Evolutionary conservation across 2,888 invertebrate genomes (phyloP), one percentile per base, ranked within the genome.

Genomic region (Stenichneumon culpator): DNA sequence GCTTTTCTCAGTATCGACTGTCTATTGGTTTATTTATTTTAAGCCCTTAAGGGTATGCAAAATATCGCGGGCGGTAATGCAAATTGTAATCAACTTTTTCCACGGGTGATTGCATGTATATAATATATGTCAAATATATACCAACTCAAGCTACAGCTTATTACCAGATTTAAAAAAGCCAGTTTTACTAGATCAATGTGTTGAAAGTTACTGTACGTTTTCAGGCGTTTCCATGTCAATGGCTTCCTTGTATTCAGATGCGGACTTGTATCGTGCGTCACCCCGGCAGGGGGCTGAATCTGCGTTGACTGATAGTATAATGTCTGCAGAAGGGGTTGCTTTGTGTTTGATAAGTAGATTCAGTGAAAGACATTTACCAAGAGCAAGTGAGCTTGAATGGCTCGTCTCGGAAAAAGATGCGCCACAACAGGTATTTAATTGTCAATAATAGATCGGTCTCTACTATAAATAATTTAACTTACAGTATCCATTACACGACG

Each of bases 271-370:
- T 79, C 93, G 93, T 88, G 89, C 90, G 4, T 89, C 90, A 3
- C 91, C 93, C 25, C 91, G 94, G 44, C 94, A 94, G n/a, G 93
- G 93, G 6, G 93, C 94, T 0, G 95, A 95, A 87, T 94, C 91
- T 0, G 89, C 90, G 4, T 88, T 92, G 25, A 93, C 92, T 11
- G 91, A 95, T 3, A 95, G 95, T 89, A 93, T 95, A 63, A 94
- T 96, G 73, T 97, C 97, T 0, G 97, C 98, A 0, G 97, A 98
- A 94, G 96, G 96, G 16, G 97, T 98, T 4, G 98, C 97, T 9
- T 94, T 97, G 25, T 97, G 96, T 28, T 94, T 98, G 32, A 96
- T 98, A 79, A 96, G 96, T 83, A 96, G 96, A 92, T 97, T 97
- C 92, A 96, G 96, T 84, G 97, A 97, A 89, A 96, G 96, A 89